Base-by-base conservation (phyloP, 1,140 invertebrate species). In the Metopolophium dirhodum region DNA sequence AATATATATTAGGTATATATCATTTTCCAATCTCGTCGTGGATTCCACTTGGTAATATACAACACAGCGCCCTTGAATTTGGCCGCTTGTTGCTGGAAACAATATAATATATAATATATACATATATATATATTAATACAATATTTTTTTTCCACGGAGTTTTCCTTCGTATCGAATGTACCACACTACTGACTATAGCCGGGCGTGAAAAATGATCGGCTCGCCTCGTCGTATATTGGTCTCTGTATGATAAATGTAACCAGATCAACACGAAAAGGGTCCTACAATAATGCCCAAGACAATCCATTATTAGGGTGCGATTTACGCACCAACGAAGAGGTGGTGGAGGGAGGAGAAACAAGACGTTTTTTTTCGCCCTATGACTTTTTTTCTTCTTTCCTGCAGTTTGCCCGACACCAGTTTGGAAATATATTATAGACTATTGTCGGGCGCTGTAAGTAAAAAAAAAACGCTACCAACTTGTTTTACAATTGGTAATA, bases 261-360 rank as follows among this genome's bases (percentile, higher is more conserved):
- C 90, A 49, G 90, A 92, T 92, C 90, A 83, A 93, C 91, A 51
- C 26, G 77, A 49, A 82, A 37, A 49, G 91, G 91, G 91, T 51
- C 91, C 37, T 41, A 82, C 49, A 93, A 93, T 93, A 93, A 93
- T 51, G 77, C 49, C 45, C 49, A 30, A 85, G 91, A 93, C 91
- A 93, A 93, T 93, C 91, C 77, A 93, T 93, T 93, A 93, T 93
- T 93, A 93, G 91, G 91, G 91, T 93, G 91, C 91, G 91, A 93
- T 93, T 93, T 85, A 57, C 91, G 91, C 68, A 14, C 45, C 77
- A 49, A 30, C 45, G 35, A 49, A 22, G 90, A 45, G 37, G 26
- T 37, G 68, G 61, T 6, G 47, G 47, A n/a, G 68, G 41, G 88
- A 37, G 54, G 51, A 61, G 88, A 90, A 90, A 57, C 89, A 90